Base-by-base conservation (phyloP, 2,888 invertebrate species). In the Odontothrips loti region DNA sequence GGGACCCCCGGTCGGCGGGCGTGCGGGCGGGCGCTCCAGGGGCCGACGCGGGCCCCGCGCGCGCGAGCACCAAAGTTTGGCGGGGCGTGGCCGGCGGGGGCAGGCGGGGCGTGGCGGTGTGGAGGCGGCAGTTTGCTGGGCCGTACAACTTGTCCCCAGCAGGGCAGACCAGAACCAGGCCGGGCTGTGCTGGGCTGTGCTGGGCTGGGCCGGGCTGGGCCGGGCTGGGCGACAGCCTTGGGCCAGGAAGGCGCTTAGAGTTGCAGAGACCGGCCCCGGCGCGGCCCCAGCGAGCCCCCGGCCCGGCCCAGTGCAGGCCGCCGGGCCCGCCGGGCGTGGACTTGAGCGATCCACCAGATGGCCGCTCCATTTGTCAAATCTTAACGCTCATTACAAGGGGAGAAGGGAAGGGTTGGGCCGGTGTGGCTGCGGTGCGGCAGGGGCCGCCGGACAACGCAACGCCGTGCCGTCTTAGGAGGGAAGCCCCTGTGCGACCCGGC, bases 281-380 rank as follows among this genome's bases (percentile, higher is more conserved):
- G 10, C 68, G 20, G n/a, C 68, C 23, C n/a, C 68, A 68, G 23
- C 68, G 8, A n/a, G 68, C n/a, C 23, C 20, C 20, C 63, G 17
- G 63, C 9, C 8, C 68, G 68, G 23, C 23, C 23, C 68, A 23
- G 68, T 20, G 68, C 23, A 23, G 68, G 23, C 23, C 23, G 58
- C 58, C 23, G 68, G 51, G 51, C 15, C 23, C 27, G 68, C 23
- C 68, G 68, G 68, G 23, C 23, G 68, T 58, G 58, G 58, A 23
- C 68, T 75, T 75, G 68, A 75, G 68, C 68, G 68, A 75, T 75
- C 68, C 68, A 27, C 68, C 68, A 75, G 68, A 75, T 75, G 68
- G 68, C 68, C 68, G 68, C 68, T 75, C 68, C 68, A 75, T 75
- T 75, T 75, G 68, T 75, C 68, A 75, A 75, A 75, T 75, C 68